A percentile compares a stretch with the other conserved stretches of the same genome.
Conservation (phyloP, 92 coral and sea anemone species). For the Porites evermanni region DNA sequence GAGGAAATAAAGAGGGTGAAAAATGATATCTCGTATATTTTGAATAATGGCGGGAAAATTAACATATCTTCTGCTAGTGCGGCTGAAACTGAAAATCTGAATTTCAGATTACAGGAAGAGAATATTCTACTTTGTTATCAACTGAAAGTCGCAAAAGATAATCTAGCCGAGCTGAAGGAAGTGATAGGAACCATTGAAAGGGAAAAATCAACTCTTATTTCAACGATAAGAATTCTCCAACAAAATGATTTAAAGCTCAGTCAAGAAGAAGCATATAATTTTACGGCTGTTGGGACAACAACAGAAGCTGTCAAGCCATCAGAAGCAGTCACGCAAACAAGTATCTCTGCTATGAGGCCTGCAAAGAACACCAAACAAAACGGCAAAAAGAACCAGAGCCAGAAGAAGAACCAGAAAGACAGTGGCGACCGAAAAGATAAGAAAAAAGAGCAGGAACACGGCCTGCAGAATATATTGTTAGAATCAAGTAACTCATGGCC, state of each 20-base stretch:
- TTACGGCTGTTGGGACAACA: conserved; percentile 11
- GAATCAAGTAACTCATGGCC: conserved; percentile 25
- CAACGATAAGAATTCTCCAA: conserved; percentile 30
- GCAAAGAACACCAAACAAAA: conserved; percentile 15
- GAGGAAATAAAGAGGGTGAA: too few species aligned
- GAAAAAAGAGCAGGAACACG: conserved; percentile 18
- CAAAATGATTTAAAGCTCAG: conserved; percentile 15
- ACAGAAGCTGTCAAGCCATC: conserved; percentile 29
- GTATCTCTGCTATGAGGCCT: background rate
- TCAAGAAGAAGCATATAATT: background rate
- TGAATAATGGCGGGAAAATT: too few species aligned
- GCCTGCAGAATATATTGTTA: conserved; percentile 24
- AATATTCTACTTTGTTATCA: conserved; percentile 26
- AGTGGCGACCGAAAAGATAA: background rate
- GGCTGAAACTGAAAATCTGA: conserved; percentile 16
- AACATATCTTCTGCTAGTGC: background rate
- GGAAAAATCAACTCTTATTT: conserved; percentile 44
- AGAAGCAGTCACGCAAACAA: conserved; percentile 19
- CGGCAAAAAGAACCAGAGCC: conserved; percentile 20
- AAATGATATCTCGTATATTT: too few species aligned
- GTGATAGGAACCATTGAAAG: conserved; percentile 25
- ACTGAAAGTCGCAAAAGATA: conserved; percentile 24
- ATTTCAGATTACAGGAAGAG: background rate
- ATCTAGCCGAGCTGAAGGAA: conserved; percentile 37
- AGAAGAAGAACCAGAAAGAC: background rate